A percentile compares a stretch with the other conserved stretches of the same genome.
phyloP scores from a whole-genome alignment of 2,888 invertebrate species.

The Lithophane ornitopus region DNA sequence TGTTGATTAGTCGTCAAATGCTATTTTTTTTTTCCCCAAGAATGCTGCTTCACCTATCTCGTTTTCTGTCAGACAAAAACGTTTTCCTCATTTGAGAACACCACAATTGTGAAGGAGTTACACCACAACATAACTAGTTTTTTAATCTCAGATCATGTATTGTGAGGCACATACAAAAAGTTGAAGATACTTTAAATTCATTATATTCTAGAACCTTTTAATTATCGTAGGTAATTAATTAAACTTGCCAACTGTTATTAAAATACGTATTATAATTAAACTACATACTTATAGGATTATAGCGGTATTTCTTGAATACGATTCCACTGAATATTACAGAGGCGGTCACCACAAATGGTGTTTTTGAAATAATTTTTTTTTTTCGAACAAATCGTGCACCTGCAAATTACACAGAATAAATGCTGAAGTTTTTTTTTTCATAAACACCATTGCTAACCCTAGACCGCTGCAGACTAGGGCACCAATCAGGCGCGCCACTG shows the following conservation, averaged over 20 bases:
- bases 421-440: background rate
- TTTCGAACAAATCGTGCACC: background rate
- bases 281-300: background rate
- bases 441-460: slow-evolving; percentile 65
- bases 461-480: slow-evolving; percentile 68
- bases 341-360: background rate
- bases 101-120: background rate
- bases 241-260: slow-evolving; percentile 2
- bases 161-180: slow-evolving; percentile 37
- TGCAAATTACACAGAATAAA: slow-evolving; percentile 16
- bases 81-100: slow-evolving; percentile 39
- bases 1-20: background rate
- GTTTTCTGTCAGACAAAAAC: slow-evolving; percentile 18
- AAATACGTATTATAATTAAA: slow-evolving; percentile 11
- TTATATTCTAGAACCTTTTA: slow-evolving; percentile 24
- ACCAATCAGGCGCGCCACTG: slow-evolving; percentile 77
- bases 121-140: slow-evolving; percentile 40
- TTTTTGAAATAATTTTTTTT: background rate
- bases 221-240: slow-evolving; percentile 33
- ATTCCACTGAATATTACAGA: background rate
- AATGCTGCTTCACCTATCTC: background rate
- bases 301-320: background rate
- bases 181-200: slow-evolving; percentile 19
- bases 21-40: slow-evolving; percentile 6
- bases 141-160: slow-evolving; percentile 19